Conservation (phyloP, 1,140 invertebrate genomes). For the Drosophila dunni region DNA sequence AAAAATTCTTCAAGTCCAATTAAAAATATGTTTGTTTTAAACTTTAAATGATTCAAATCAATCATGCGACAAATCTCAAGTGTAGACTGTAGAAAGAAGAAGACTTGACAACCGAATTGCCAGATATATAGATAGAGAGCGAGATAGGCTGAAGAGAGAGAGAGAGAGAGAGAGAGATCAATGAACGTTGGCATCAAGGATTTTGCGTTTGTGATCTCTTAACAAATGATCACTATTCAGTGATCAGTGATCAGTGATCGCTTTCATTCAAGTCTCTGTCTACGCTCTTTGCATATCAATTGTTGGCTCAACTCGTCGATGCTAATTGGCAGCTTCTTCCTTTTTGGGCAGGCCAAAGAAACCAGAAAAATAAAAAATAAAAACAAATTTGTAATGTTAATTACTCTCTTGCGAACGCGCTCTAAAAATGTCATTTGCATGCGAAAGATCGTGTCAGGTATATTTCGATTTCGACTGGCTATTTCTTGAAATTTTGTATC, state of each 20-base stretch:
- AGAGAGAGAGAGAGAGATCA: conserved; percentile 53
- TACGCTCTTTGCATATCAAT: conserved; percentile 73
- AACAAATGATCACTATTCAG: neutral
- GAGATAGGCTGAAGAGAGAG: neutral
- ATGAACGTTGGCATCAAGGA: conserved; percentile 77
- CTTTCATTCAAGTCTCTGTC: conserved; percentile 70
- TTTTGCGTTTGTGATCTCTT: conserved; percentile 68
- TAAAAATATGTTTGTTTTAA: no score
- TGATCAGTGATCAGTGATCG: conserved; percentile 35
- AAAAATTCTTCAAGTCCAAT: no score
- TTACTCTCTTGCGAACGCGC: conserved; percentile 41
- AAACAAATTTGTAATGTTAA: conserved; percentile 70
- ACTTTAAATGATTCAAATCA: no score
- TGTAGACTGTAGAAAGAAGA: neutral
- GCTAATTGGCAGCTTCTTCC: conserved; percentile 68
- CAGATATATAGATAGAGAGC: conserved; percentile 1
- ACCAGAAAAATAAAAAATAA: conserved; percentile 35
- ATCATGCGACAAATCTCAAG: neutral
- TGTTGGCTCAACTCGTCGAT: conserved; percentile 50
- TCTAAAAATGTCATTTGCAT: conserved; percentile 62
- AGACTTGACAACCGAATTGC: conserved; percentile 55
- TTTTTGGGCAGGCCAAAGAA: conserved; percentile 31
- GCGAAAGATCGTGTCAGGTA: conserved; percentile 77
- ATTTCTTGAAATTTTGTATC: conserved; percentile 46
- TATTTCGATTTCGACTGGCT: conserved; percentile 69